Evolutionary conservation across 92 coral and sea anemone genomes (phyloP).

Genomic region (Zoanthus gigantus): DNA sequence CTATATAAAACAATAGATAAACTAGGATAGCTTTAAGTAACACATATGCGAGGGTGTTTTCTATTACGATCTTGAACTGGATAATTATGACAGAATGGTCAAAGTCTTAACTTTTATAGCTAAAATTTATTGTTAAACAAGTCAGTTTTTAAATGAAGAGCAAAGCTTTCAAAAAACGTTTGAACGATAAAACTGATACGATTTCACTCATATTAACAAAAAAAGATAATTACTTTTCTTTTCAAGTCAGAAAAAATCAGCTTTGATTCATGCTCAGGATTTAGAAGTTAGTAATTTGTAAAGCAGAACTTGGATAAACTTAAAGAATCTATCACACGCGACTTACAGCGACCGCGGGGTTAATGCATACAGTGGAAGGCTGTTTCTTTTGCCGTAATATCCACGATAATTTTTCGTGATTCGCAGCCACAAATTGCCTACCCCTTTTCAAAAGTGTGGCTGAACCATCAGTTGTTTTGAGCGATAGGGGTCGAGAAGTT

Average conservation of each 20-base stretch:
- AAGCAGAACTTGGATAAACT: background rate
- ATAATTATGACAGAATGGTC: too few species aligned
- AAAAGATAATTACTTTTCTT: background rate
- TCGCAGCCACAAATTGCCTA: background rate
- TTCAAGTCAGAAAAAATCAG: background rate
- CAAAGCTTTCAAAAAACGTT: too few species aligned
- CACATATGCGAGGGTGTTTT: too few species aligned
- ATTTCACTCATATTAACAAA: too few species aligned
- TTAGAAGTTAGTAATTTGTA: background rate
- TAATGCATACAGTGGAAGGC: background rate
- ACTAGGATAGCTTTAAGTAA: too few species aligned
- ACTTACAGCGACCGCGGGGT: background rate
- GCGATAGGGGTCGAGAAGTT: background rate
- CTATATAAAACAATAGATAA: too few species aligned
- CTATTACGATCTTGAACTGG: too few species aligned
- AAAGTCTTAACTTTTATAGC: too few species aligned
- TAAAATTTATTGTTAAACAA: too few species aligned
- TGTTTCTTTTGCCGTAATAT: background rate
- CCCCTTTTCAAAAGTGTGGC: background rate
- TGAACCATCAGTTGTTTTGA: background rate
- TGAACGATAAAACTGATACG: too few species aligned
- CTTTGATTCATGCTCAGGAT: background rate
- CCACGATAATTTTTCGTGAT: background rate
- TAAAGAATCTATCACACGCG: background rate
- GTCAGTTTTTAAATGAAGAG: too few species aligned